Percentiles rank a stretch among this genome's conserved stretches.
phyloP scores from a whole-genome alignment of 2,797 vertebrate species.

The Florisuga fusca region DNA sequence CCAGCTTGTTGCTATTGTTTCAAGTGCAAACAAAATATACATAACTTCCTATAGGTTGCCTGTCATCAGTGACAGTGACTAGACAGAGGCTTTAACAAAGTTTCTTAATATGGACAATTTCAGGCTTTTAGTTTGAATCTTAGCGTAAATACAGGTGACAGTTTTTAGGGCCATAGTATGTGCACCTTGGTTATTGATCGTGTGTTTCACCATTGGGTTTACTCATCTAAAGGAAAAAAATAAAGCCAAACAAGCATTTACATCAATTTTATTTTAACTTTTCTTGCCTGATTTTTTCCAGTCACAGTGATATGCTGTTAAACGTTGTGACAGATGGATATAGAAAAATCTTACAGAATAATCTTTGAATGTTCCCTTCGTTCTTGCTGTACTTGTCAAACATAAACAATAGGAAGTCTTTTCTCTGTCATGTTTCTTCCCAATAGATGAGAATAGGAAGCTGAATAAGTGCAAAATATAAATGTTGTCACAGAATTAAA shows the following conservation, averaged over 20 bases:
- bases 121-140: neutral
- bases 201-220: neutral
- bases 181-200: neutral
- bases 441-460: slow-evolving; percentile 28
- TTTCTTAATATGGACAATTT: neutral
- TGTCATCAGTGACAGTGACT: neutral
- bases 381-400: slow-evolving; percentile 56
- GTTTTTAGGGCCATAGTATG: accelerated
- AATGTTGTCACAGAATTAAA: neutral
- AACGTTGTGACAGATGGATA: slow-evolving; percentile 68
- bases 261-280: neutral
- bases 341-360: slow-evolving; percentile 70
- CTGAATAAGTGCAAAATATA: slow-evolving; percentile 36
- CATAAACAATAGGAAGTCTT: slow-evolving; percentile 74
- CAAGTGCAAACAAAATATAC: neutral
- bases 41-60: neutral
- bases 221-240: neutral
- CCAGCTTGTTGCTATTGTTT: neutral
- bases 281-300: neutral
- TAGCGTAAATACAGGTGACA: neutral
- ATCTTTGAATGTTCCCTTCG: slow-evolving; percentile 67
- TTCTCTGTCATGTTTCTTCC: slow-evolving; percentile 54
- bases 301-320: slow-evolving; percentile 43
- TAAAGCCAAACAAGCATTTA: too few relatives aligned
- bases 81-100: neutral